These are phyloP conservation scores for Pristionchus entomophagus DNA, from an alignment of 2,888 invertebrate genomes.

Conservation along the genomic window DNA sequence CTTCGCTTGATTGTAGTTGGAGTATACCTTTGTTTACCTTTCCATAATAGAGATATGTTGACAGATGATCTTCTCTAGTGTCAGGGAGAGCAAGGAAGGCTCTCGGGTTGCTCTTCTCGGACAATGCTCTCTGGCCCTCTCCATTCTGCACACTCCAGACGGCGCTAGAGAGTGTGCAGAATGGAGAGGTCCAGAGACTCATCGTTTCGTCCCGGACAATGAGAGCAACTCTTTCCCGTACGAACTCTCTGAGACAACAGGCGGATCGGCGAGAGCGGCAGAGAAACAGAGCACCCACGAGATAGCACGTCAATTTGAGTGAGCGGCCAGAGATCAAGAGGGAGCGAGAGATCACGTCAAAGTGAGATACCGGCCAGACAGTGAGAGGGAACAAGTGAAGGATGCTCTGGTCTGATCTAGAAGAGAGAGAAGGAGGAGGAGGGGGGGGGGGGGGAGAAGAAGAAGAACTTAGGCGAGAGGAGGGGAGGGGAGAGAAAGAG, in stretches of 20 bases:
- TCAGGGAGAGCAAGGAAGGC: too few species aligned
- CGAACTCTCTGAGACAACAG: not conserved
- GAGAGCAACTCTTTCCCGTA: too few species aligned
- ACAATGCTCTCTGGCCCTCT: too few species aligned
- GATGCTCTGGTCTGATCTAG: slow-evolving; percentile 16
- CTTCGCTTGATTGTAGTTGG: too few species aligned
- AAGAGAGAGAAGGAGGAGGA: not conserved
- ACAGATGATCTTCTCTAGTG: too few species aligned
- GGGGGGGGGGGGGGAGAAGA: not conserved
- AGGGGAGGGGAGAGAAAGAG: not conserved
- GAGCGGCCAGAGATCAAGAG: not conserved
- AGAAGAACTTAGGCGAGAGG: slow-evolving; percentile 22
- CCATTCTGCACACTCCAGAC: too few species aligned
- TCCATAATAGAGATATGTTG: too few species aligned
- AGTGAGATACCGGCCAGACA: not conserved
- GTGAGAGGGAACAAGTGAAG: not conserved
- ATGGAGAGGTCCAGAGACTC: too few species aligned
- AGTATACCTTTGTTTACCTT: too few species aligned
- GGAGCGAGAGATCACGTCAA: not conserved
- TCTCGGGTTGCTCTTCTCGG: too few species aligned
- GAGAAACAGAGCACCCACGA: not conserved
- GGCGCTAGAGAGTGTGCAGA: too few species aligned
- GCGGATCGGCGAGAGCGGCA: not conserved
- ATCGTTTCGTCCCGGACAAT: too few species aligned
- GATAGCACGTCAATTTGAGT: not conserved